A percentile compares a stretch with the other conserved stretches of the same genome.
phyloP scores from a whole-genome alignment of 2,113 vertebrate species.

The Merops nubicus region DNA sequence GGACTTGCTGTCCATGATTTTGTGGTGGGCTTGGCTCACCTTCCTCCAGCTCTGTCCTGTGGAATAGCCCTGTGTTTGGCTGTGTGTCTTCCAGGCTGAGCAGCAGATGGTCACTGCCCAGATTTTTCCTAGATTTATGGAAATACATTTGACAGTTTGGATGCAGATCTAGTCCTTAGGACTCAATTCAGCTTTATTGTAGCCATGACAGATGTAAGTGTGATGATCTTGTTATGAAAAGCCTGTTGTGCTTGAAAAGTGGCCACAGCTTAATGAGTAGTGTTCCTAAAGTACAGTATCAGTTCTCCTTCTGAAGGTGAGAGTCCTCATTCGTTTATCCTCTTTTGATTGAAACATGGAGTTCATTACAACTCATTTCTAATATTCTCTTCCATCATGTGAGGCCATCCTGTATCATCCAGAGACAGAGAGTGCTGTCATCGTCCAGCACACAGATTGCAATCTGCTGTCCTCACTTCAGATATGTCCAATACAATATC shows the following conservation, averaged over 20 bases:
- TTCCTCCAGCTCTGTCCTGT: not conserved
- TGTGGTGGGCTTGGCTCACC: not conserved
- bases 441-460: slow-evolving; percentile 35
- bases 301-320: slow-evolving; percentile 11
- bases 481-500: slow-evolving; percentile 61
- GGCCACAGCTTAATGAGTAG: slow-evolving; percentile 17
- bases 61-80: not conserved
- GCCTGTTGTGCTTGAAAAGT: slow-evolving; percentile 18
- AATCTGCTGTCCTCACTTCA: slow-evolving; percentile 68
- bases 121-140: not conserved
- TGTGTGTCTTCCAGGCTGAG: not conserved
- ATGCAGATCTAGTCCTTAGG: not conserved
- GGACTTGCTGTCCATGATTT: not conserved
- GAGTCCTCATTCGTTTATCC: slow-evolving; percentile 41
- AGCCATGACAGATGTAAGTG: slow-evolving; percentile 25
- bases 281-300: not conserved
- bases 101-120: not conserved
- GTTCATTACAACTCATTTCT: slow-evolving; percentile 44
- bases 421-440: slow-evolving; percentile 27
- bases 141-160: not conserved
- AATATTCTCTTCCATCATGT: not conserved
- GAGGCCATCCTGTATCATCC: slow-evolving; percentile 7
- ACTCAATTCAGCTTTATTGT: not conserved
- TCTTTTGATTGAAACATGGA: slow-evolving; percentile 42
- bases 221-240: slow-evolving; percentile 27